Evolutionary conservation across 2,797 vertebrate species (phyloP).

Genomic region (Glyptemys insculpta): DNA sequence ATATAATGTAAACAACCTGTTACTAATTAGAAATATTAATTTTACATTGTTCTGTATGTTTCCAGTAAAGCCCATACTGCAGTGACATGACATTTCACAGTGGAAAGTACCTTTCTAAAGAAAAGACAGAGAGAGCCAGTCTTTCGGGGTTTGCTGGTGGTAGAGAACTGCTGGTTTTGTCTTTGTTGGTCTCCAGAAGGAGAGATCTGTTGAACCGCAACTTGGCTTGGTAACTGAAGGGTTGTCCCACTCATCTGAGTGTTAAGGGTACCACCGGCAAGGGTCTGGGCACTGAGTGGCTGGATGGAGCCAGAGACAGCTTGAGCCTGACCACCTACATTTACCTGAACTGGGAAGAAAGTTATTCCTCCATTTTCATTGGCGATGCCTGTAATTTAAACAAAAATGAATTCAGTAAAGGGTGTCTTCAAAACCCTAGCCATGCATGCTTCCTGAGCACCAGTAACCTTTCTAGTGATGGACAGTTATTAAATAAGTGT

Average conservation of each 20-base stretch:
- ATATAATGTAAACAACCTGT: background rate
- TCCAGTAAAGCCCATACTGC: background rate
- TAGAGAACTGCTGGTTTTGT: conserved; percentile 18
- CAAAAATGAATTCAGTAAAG: background rate
- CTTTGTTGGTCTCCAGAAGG: conserved; percentile 76
- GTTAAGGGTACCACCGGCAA: conserved; percentile 80
- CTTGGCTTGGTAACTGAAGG: conserved; percentile 80
- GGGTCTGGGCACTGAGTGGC: conserved; percentile 84
- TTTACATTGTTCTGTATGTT: background rate
- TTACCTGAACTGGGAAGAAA: conserved; percentile 91
- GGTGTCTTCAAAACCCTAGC: background rate
- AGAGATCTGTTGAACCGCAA: conserved; percentile 76
- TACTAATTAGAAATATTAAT: background rate
- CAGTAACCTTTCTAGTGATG: background rate
- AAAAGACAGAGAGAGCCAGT: conserved; percentile 89
- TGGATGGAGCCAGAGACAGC: conserved; percentile 80
- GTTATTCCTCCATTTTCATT: conserved; percentile 94
- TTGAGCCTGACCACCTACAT: conserved; percentile 84
- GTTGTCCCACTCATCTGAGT: conserved; percentile 79
- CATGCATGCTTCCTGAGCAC: background rate
- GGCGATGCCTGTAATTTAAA: conserved; percentile 86
- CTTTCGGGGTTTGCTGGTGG: conserved; percentile 76
- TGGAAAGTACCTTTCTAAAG: conserved; percentile 88
- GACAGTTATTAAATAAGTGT: background rate
- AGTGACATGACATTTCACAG: background rate